Base-by-base conservation (phyloP, 2,797 vertebrate genomes). In the Acanthurus tractus region DNA sequence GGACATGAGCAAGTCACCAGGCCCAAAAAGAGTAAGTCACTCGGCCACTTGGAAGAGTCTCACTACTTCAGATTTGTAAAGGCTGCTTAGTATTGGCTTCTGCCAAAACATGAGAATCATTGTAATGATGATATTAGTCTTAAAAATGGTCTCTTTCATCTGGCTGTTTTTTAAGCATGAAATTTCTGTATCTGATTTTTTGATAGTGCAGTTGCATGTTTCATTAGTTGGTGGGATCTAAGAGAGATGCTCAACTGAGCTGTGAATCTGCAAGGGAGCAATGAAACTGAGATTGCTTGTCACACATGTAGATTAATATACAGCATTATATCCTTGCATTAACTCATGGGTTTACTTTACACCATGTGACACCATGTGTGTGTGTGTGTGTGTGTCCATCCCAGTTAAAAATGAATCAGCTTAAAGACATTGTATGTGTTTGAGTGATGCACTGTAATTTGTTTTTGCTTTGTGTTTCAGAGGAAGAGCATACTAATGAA, bases 11-110 rank as follows among this genome's bases (percentile, higher is more conserved):
- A 2, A 46, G 57, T 1, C 2, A 4, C 53, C 0, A 7, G 6
- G 8, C 1, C 23, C 22, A 71, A 48, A 45, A 64, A 63, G 20
- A 3, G 82, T 89, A 23, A 83, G 79, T 65, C 29, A 1, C n/a
- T 17, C 17, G 3, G 44, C 0, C 1, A 1, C 11, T 44, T 7
- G 1, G n/a, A 13, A 4, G 15, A 13, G n/a, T 25, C 49, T 68
- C 11, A 40, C 15, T 22, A 7, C 20, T 15, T 36, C 42, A 20
- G 29, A 58, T 4, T 1, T 22, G 44, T 40, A 23, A 56, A 20
- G 8, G 18, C 53, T 29, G 4, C 22, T 14, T 14, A 25, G 0
- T 42, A 17, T 56, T 4, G 14, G 23, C 8, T 3, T 48, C 44
- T n/a, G 10, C 17, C 4, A 44, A 20, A 42, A 42, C 54, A n/a